Base-by-base conservation (phyloP, 2,888 invertebrate species). In the Tiliacea aurago region DNA sequence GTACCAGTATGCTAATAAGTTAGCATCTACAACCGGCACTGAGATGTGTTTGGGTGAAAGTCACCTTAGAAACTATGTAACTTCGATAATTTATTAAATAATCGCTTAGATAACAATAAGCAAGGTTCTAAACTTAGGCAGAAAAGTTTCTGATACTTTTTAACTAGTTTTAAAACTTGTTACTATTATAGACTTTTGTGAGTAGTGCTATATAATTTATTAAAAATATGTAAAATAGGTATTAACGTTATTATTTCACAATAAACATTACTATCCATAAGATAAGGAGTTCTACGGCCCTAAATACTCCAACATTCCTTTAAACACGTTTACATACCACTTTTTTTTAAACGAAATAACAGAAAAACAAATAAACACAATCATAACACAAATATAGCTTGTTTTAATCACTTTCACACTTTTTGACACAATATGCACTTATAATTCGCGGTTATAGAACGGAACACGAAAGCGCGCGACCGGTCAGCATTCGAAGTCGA, bases 401-500 rank as follows among this genome's bases (percentile, higher is more conserved):
- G 75, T 87, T 88, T 88, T 85, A 87, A 88, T 87, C 90, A 92
- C 90, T 90, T 90, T 90, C 84, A 90, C 88, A 88, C 81, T 86
- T 83, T 87, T 87, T 47, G 47, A 80, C 90, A 90, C 91, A 84
- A 83, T 83, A 80, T 80, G 69, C 87, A 90, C 88, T 89, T 87
- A 84, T 84, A 75, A 84, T 88, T 89, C 88, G 87, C 88, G 90
- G 78, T 68, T 81, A 82, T 56, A 56, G 80, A 75, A 84, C 80
- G 76, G 67, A 79, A 84, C 85, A 78, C 80, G 78, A 90, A 89
- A 88, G 87, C 93, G 91, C 92, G 90, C 95, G 91, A 83, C 90
- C 91, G 86, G 91, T 89, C 81, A 86, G 84, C 90, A 86, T 87
- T 85, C 92, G 90, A 88, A 90, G 84, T 88, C 88, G 90, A 92